Percentiles rank a stretch among this genome's conserved stretches.
phyloP scores from a whole-genome alignment of 2,797 vertebrate genomes.

The Spatula clypeata region DNA sequence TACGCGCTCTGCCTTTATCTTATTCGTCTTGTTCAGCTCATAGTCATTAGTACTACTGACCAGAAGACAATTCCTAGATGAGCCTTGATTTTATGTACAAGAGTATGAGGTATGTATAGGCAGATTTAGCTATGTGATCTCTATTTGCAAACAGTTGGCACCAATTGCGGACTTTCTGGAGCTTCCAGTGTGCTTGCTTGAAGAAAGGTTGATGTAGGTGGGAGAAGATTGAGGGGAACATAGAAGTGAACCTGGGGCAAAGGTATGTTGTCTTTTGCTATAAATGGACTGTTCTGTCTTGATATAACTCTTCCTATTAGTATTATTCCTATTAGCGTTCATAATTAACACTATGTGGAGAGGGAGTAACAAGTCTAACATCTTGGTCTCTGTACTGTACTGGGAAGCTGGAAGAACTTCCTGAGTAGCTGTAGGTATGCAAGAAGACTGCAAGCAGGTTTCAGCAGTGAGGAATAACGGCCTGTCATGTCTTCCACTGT shows the following conservation, averaged over 20 bases:
- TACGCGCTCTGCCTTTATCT: too few species aligned
- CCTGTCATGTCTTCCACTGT: neutral
- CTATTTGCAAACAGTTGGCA: accelerated
- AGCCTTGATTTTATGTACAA: neutral
- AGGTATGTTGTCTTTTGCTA: too few species aligned
- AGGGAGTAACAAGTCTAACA: neutral
- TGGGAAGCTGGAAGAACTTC: neutral
- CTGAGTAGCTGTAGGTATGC: accelerated
- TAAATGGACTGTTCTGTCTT: neutral
- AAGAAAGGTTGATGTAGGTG: accelerated
- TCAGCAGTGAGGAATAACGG: neutral
- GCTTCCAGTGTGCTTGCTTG: neutral
- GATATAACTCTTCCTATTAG: neutral
- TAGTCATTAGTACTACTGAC: neutral
- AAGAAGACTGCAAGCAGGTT: neutral
- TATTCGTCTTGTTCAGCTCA: too few species aligned
- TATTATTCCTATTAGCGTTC: too few species aligned
- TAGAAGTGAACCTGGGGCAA: accelerated
- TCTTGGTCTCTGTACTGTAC: neutral
- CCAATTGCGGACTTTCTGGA: neutral
- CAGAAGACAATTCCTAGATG: neutral
- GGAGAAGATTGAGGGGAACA: neutral
- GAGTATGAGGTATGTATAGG: accelerated
- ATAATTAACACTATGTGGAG: accelerated
- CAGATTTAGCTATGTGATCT: neutral